Evolutionary conservation across 2,797 vertebrate genomes (phyloP).

Genomic region (Acanthiza pusilla): DNA sequence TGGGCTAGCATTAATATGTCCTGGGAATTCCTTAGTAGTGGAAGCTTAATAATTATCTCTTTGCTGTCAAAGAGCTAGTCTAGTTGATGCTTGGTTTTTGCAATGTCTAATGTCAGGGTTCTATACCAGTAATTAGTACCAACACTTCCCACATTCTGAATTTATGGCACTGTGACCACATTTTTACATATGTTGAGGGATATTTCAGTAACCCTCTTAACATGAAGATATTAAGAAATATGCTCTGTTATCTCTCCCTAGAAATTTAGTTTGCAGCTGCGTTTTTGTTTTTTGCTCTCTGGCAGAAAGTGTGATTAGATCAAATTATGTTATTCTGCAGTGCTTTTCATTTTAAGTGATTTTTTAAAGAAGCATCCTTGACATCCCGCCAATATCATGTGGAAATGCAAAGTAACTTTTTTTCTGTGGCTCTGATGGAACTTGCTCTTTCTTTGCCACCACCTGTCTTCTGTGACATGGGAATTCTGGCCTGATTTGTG

Average conservation of each 20-base stretch:
- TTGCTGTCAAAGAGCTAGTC: constrained; percentile 39
- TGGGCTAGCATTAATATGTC: constrained; percentile 9
- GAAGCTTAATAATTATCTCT: constrained; percentile 52
- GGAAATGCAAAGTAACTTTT: neutral
- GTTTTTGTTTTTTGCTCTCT: neutral
- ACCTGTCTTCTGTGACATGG: neutral
- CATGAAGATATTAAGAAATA: constrained; percentile 28
- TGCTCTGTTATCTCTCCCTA: neutral
- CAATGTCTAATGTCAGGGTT: constrained; percentile 54
- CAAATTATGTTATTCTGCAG: neutral
- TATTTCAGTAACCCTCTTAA: constrained; percentile 41
- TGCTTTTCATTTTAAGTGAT: neutral
- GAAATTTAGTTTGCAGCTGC: neutral
- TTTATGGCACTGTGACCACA: constrained; percentile 50
- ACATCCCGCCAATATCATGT: neutral
- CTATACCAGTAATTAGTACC: constrained; percentile 63
- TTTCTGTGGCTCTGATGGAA: neutral
- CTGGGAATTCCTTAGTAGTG: constrained; percentile 13
- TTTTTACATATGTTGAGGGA: constrained; percentile 56
- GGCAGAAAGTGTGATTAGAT: neutral
- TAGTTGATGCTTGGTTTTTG: constrained; percentile 26
- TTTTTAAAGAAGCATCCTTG: neutral
- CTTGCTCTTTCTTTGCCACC: neutral
- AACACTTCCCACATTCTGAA: constrained; percentile 52
- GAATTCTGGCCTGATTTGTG: neutral